Base-by-base conservation (phyloP, 2,797 vertebrate genomes). In the Trachops cirrhosus region DNA sequence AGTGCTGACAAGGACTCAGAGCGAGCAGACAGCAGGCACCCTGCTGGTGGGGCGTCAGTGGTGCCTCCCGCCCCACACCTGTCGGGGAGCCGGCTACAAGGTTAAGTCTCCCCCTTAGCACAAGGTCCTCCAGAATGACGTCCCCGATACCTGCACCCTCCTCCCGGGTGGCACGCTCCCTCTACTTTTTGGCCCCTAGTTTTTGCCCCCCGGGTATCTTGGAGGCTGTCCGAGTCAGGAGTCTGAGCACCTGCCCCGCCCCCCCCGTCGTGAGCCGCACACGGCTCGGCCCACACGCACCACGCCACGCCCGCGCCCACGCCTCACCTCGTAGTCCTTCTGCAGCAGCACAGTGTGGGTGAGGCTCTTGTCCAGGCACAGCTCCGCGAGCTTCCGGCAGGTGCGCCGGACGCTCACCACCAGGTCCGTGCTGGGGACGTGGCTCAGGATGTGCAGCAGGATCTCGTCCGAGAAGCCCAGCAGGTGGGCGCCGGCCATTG, bases 381-480 rank as follows among this genome's bases (percentile, higher is more conserved):
- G 99, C 0, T 89, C 98, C 18, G 98, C 98, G 0, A 99, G 98
- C 96, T 99, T 99, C 88, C 98, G 98, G 98, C 99, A 99, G 93
- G 99, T 99, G 5, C 97, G 98, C 32, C 99, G 98, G 96, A 99
- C 99, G 0, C 98, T 99, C 89, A 99, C 97, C 88, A 99, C 98
- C 89, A 99, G 98, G 98, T 99, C 99, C 16, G 98, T 99, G 96
- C 99, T 99, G 21, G 99, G 99, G 46, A 99, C 98, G 0, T 99
- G 99, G 83, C 98, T 98, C 92, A 99, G 98, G 96, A 99, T 99
- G 96, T 99, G 99, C 95, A 99, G 97, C 79, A 99, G 98, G 96
- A 99, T 99, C 98, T 99, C 99, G 37, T 99, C 99, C 0, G 99
- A 99, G 96, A 99, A 99, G 93, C 99, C 99, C 5, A 99, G 99